phyloP scores from a whole-genome alignment of 2,888 invertebrate species.

The Lasioglossum oenotherae region DNA sequence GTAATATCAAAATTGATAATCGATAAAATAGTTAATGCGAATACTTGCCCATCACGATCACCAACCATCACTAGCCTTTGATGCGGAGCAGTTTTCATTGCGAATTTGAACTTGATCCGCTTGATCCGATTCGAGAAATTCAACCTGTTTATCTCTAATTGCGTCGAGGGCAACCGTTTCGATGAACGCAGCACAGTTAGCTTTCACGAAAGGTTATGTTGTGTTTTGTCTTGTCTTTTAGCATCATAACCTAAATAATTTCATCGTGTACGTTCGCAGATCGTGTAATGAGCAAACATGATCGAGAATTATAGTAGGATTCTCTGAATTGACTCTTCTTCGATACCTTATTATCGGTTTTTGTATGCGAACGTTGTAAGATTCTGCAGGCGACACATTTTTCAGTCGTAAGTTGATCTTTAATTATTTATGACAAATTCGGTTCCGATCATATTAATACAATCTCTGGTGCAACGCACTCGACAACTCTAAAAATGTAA shows the following conservation, averaged over 20 bases:
- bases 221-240: constrained; percentile 14
- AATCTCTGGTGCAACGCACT: neutral
- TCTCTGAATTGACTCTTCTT: neutral
- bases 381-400: constrained; percentile 9
- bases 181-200: neutral
- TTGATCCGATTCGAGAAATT: neutral
- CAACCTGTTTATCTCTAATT: neutral
- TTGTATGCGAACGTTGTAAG: neutral
- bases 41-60: constrained; percentile 79
- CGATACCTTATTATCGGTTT: neutral
- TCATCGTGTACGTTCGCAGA: neutral
- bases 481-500: neutral
- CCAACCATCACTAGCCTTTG: constrained; percentile 81
- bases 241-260: constrained; percentile 36
- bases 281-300: constrained; percentile 20
- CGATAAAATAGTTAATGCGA: constrained; percentile 2
- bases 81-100: constrained; percentile 80
- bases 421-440: neutral
- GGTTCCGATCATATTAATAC: no score
- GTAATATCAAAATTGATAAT: neutral
- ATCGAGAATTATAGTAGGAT: neutral
- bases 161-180: neutral
- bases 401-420: neutral
- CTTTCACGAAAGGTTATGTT: constrained; percentile 51
- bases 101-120: constrained; percentile 18